A percentile compares a stretch with the other conserved stretches of the same genome.
phyloP scores from a whole-genome alignment of 2,888 invertebrate species.

The Crocallis elinguaria region DNA sequence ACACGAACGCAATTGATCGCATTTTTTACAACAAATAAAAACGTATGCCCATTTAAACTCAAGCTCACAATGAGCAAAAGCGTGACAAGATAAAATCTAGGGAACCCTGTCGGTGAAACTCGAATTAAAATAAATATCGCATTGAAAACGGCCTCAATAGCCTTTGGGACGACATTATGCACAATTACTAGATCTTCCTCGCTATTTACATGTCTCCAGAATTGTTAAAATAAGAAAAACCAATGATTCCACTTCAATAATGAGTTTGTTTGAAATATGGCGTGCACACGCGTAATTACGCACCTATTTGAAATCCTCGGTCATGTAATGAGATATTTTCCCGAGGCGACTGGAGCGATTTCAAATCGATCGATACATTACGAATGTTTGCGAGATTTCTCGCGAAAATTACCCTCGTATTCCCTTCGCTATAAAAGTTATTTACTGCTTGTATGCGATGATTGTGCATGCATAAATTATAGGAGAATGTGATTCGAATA shows the following conservation, averaged over 20 bases:
- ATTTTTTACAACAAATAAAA: slow-evolving; percentile 65
- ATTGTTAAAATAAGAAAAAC: slow-evolving; percentile 46
- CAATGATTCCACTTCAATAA: slow-evolving; percentile 56
- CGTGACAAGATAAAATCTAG: slow-evolving; percentile 81
- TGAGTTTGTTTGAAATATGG: slow-evolving; percentile 68
- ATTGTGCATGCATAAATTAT: slow-evolving; percentile 56
- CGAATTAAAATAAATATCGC: slow-evolving; percentile 77
- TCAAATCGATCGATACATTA: slow-evolving; percentile 58
- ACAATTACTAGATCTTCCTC: slow-evolving; percentile 68
- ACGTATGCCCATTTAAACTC: slow-evolving; percentile 57
- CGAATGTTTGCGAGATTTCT: slow-evolving; percentile 51
- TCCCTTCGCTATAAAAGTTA: slow-evolving; percentile 56
- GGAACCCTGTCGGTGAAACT: slow-evolving; percentile 65
- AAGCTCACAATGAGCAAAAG: slow-evolving; percentile 70
- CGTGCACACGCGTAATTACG: slow-evolving; percentile 64
- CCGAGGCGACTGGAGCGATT: slow-evolving; percentile 59
- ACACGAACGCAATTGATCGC: slow-evolving; percentile 59
- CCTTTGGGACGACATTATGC: slow-evolving; percentile 74
- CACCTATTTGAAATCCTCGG: slow-evolving; percentile 62
- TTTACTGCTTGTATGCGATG: slow-evolving; percentile 52
- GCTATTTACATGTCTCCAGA: slow-evolving; percentile 63
- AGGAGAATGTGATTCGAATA: slow-evolving; percentile 45
- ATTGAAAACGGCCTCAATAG: slow-evolving; percentile 76
- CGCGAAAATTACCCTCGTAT: slow-evolving; percentile 58
- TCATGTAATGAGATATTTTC: slow-evolving; percentile 66